Evolutionary conservation across 2,888 invertebrate species (phyloP).

Genomic region (Apamea sordens): DNA sequence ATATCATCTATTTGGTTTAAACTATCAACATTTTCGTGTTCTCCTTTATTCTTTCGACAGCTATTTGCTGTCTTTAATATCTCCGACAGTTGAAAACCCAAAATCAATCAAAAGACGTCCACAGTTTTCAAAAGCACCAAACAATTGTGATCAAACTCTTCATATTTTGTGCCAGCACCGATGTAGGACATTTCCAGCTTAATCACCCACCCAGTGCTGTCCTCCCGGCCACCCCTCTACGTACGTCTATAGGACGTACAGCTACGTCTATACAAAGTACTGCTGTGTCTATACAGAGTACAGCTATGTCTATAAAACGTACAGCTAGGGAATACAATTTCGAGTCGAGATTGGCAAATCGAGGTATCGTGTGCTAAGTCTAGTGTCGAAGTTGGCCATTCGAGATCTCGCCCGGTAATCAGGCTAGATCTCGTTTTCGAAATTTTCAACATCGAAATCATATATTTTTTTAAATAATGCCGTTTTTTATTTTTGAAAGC

Average conservation of each 20-base stretch:
- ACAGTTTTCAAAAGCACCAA: constrained; percentile 8
- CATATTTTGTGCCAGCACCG: constrained; percentile 34
- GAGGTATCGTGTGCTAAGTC: not conserved
- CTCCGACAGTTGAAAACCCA: not conserved
- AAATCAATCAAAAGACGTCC: constrained; percentile 8
- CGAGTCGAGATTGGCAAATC: not conserved
- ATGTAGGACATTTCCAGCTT: constrained; percentile 52
- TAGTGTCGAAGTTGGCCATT: not conserved
- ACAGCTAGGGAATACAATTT: not conserved
- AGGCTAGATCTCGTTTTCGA: not conserved
- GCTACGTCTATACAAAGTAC: not conserved
- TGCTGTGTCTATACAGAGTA: not conserved
- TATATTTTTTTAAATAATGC: not conserved
- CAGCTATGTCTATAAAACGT: not conserved
- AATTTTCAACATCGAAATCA: not conserved
- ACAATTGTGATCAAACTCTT: constrained; percentile 32
- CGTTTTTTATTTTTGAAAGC: too few relatives aligned
- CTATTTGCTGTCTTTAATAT: not conserved
- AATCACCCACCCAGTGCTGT: constrained; percentile 54
- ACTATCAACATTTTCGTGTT: not conserved
- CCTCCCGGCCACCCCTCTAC: constrained; percentile 28
- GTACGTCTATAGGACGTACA: constrained; percentile 33
- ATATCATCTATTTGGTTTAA: not conserved
- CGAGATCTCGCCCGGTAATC: too few relatives aligned
- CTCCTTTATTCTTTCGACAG: not conserved